These are phyloP conservation scores for Huso huso DNA, from an alignment of 2,797 vertebrate genomes.

Conservation along the genomic window DNA sequence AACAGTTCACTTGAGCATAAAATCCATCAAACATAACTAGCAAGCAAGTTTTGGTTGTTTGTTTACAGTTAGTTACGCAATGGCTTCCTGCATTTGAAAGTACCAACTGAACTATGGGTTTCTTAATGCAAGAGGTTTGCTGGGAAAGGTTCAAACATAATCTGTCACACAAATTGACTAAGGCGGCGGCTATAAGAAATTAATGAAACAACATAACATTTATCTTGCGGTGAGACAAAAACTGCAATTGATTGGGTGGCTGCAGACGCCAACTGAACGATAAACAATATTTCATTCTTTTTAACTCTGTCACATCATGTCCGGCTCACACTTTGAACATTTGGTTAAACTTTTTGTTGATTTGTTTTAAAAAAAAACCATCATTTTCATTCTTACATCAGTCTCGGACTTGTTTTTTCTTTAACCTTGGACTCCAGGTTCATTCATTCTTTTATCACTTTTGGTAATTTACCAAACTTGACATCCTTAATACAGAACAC, in stretches of 20 bases:
- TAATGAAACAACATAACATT: slow-evolving; percentile 45
- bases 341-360: background rate
- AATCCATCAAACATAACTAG: slow-evolving; percentile 6
- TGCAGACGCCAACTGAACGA: slow-evolving; percentile 34
- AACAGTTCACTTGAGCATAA: background rate
- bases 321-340: slow-evolving; percentile 26
- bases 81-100: slow-evolving; percentile 28
- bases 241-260: slow-evolving; percentile 46
- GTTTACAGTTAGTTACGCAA: slow-evolving; percentile 5
- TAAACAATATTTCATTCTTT: slow-evolving; percentile 25
- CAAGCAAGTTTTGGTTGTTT: background rate
- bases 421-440: slow-evolving; percentile 19
- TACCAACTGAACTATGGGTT: slow-evolving; percentile 34
- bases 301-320: slow-evolving; percentile 34
- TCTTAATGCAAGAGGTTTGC: slow-evolving; percentile 25
- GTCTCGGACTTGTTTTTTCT: slow-evolving; percentile 21
- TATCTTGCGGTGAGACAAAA: slow-evolving; percentile 41
- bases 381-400: slow-evolving; percentile 14
- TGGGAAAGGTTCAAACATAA: slow-evolving; percentile 29
- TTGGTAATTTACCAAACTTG: background rate
- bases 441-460: slow-evolving; percentile 6
- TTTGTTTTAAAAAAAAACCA: background rate
- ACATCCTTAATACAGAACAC: background rate
- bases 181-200: slow-evolving; percentile 39
- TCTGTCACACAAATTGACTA: slow-evolving; percentile 36